These are phyloP conservation scores for Microctenopoma lineatum DNA, from an alignment of 2,797 vertebrate genomes.

Conservation along the genomic window DNA sequence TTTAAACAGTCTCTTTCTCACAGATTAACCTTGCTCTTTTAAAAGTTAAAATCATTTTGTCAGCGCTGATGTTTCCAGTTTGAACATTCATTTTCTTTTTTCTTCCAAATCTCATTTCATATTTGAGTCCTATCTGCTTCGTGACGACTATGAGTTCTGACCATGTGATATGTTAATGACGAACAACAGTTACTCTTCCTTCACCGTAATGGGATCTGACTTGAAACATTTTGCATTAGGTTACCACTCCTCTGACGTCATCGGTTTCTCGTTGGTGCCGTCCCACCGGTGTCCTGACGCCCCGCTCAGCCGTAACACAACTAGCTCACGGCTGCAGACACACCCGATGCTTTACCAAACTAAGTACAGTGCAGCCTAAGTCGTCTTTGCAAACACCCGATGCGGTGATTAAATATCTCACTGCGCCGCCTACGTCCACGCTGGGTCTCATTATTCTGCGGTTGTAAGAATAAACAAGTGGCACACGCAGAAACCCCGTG, in stretches of 20 bases:
- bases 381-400: not conserved
- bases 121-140: no score
- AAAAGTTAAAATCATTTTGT: no score
- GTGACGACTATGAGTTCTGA: not conserved
- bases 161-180: not conserved
- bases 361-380: not conserved
- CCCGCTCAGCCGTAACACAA: no score
- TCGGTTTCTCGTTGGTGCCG: not conserved
- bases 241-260: not conserved
- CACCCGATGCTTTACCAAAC: not conserved
- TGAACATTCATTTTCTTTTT: no score
- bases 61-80: no score
- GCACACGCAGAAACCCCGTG: constrained; percentile 27
- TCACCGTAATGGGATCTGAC: no score
- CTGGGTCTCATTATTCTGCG: no score
- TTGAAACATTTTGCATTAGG: not conserved
- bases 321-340: no score
- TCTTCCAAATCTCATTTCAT: no score
- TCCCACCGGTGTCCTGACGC: not conserved
- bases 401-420: not conserved
- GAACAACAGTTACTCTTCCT: not conserved
- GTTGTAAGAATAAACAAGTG: not conserved
- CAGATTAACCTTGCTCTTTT: not conserved
- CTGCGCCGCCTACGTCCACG: not conserved
- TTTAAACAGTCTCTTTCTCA: not conserved